Evolutionary conservation across 2,888 invertebrate species (phyloP).

Genomic region (Drosophila flavopinicola): DNA sequence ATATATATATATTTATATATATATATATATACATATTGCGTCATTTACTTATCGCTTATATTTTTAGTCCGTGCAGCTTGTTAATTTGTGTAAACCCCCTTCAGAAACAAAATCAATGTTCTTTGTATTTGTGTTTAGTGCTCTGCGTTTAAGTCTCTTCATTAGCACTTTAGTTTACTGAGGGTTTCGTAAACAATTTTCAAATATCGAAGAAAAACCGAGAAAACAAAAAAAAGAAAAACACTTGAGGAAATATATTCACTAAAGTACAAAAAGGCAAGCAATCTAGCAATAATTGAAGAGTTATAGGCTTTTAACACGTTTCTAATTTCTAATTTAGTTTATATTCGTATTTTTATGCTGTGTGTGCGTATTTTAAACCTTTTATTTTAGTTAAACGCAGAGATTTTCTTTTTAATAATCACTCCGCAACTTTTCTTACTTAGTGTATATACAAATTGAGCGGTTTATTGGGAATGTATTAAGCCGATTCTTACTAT

Average conservation of each 20-base stretch:
- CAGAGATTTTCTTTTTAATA: conserved; percentile 41
- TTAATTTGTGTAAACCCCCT: conserved; percentile 18
- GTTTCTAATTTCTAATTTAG: conserved; percentile 19
- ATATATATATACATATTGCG: not conserved
- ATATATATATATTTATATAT: conserved; percentile 1
- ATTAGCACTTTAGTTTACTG: not conserved
- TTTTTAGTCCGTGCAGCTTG: conserved; percentile 11
- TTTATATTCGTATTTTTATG: conserved; percentile 6
- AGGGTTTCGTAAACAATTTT: conserved; percentile 9
- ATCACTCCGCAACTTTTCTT: not conserved
- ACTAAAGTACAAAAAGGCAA: conserved; percentile 71
- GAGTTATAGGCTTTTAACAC: conserved; percentile 46
- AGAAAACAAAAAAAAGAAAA: not conserved
- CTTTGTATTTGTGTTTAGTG: not conserved
- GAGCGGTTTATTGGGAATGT: conserved; percentile 29
- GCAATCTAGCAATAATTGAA: conserved; percentile 68
- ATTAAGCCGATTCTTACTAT: conserved; percentile 43
- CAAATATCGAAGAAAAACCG: not conserved
- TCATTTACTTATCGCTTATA: conserved; percentile 6
- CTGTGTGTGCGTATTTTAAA: conserved; percentile 13
- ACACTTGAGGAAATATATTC: conserved; percentile 43
- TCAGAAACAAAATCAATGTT: not conserved
- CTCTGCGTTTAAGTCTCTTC: conserved; percentile 34
- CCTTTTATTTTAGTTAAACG: conserved; percentile 25
- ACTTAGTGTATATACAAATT: conserved; percentile 9